Conservation (phyloP, 1,140 invertebrate genomes). For the Calliphora vicina region DNA sequence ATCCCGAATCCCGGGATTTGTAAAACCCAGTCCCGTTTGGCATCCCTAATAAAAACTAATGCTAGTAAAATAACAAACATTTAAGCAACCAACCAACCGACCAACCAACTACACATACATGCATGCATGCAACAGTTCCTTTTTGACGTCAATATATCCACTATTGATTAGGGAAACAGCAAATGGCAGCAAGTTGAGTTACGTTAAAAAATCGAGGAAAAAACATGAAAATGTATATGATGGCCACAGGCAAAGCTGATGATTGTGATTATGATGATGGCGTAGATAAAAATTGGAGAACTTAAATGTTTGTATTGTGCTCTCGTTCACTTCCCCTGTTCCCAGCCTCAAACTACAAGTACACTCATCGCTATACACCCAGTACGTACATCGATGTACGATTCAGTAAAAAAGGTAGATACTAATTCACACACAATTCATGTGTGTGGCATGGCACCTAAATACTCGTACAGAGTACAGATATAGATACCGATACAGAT, state of each 20-base stretch:
- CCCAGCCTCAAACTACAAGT: neutral
- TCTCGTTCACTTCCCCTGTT: too few relatives aligned
- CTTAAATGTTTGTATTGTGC: neutral
- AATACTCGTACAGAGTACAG: neutral
- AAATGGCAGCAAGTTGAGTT: neutral
- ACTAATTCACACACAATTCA: neutral
- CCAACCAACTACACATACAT: too few relatives aligned
- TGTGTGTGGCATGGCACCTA: neutral
- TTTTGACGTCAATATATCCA: conserved; percentile 1
- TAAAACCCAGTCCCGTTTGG: too few relatives aligned
- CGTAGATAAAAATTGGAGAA: neutral
- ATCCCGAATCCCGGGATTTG: too few relatives aligned
- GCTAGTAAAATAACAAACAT: too few relatives aligned
- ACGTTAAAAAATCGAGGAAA: neutral
- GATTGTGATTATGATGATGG: neutral
- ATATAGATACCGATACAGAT: too few relatives aligned
- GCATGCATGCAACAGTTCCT: neutral
- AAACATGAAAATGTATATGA: neutral
- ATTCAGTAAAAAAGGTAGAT: neutral
- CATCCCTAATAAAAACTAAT: too few relatives aligned
- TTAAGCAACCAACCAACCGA: neutral
- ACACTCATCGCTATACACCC: too few relatives aligned
- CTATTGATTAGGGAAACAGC: neutral
- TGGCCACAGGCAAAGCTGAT: neutral
- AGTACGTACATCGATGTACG: neutral